Conservation (phyloP, 2,797 vertebrate genomes). For the Eidolon dupreanum region DNA sequence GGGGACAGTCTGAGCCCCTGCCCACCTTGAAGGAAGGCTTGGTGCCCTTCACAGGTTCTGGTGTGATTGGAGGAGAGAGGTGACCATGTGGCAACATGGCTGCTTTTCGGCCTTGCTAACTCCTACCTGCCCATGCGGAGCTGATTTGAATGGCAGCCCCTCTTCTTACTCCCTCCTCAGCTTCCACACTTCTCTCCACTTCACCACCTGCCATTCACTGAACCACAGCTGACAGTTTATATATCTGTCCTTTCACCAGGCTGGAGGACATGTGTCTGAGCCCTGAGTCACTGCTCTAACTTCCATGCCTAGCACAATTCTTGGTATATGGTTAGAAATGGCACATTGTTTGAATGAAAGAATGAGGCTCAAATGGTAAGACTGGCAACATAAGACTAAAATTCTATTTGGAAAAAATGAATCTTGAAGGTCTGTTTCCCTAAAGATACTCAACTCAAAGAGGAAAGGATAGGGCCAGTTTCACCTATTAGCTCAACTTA, state of each 20-base stretch:
- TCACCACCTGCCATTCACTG: neutral
- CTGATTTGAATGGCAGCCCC: neutral
- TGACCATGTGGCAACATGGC: neutral
- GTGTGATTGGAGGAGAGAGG: neutral
- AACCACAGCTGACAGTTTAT: neutral
- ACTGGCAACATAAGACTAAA: neutral
- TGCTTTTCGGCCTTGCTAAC: too few relatives aligned
- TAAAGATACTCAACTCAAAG: neutral
- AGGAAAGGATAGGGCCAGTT: neutral
- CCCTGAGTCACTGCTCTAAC: neutral
- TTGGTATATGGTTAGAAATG: neutral
- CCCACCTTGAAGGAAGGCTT: neutral
- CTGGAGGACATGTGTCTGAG: neutral
- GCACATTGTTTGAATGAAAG: neutral
- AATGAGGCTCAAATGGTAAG: neutral
- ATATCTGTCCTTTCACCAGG: neutral
- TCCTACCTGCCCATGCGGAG: neutral
- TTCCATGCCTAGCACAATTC: neutral
- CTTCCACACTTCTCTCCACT: neutral
- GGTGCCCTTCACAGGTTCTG: neutral
- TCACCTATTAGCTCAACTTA: neutral
- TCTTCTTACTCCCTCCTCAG: neutral
- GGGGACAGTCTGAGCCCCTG: neutral
- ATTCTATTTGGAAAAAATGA: neutral
- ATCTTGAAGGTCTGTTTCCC: neutral